Evolutionary conservation across 1,140 invertebrate genomes (phyloP), one percentile per base, ranked within the genome.

Genomic region (Temnothorax curvispinosus): DNA sequence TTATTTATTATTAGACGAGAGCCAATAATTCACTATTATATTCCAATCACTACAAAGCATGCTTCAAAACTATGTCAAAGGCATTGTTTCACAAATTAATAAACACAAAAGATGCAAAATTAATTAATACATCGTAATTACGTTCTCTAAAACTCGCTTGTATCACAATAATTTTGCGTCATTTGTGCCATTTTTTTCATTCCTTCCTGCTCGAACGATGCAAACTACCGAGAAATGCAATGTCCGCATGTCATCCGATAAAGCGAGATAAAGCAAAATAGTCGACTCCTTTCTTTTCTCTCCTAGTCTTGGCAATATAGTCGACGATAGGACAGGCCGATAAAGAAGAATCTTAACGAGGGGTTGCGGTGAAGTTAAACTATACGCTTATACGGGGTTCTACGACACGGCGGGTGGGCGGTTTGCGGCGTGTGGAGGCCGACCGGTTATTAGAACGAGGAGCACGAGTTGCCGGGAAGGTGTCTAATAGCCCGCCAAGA

Each of bases 291-390:
- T 60, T 44, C n/a, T 60, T 60, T 58, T 21, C 32, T 21, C 44
- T 58, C 35, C 50, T 13, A 54, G 27, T n/a, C 44, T 76, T 27
- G 84, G 47, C 38, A 27, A 54, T 62, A 60, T 54, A 18, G 71
- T 67, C 50, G 84, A 75, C 87, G 80, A 85, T 89, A 80, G 78
- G 76, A 65, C 64, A 64, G 32, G 54, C 85, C 90, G 93, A 95
- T 94, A 94, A 94, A 92, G 89, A 91, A 90, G 89, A 94, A 94
- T 94, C 94, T 94, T 94, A 95, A 95, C 91, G 93, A 94, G 92
- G 89, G 90, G 89, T 92, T 92, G 89, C 77, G 89, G 88, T 69
- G 74, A 87, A 92, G 91, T 91, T 93, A 92, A 93, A 89, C 93
- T 85, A 86, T 92, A 92, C 88, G 87, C 88, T 92, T 88, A 88